Evolutionary conservation across 2,113 vertebrate species (phyloP), one percentile per base, ranked within the genome.

Genomic region (Callaeas wilsoni): DNA sequence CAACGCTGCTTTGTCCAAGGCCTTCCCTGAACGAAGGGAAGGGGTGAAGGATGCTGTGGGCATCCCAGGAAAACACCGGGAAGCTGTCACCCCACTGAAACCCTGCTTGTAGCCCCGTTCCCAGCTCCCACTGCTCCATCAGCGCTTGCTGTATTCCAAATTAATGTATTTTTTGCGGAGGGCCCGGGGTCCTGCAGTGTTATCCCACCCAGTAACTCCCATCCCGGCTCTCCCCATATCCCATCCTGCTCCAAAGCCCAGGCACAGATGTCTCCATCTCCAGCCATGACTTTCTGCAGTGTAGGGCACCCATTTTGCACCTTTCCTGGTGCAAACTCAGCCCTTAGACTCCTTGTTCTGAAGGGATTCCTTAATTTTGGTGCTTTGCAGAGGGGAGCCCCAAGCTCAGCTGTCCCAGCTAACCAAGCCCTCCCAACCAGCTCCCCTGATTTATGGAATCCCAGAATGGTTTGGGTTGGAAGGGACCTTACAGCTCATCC

Each of bases 381-480:
- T 10, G 39, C 30, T 74, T 57, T n/a, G 39, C 49, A 47, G 50
- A 77, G 33, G 4, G 32, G 26, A 63, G 6, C 4, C 39, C 8
- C 69, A 60, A 2, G 41, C 30, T 41, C 52, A 77, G 42, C 63
- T 18, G 6, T 21, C 23, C 47, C 4, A 2, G 12, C 2, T 37
- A 13, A 52, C 11, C 1, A 4, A 50, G 10, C 4, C 2, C 26
- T 21, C 5, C 0, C 6, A 8, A 29, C 6, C 21, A 12, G 2
- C 5, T 55, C 14, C 7, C 33, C 12, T 13, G 12, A 37, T 59
- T 64, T 80, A 32, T 50, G 13, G 68, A 44, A 65, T 65, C 32
- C 3, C 16, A 29, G 33, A 37, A 44, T 27, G 18, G 22, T 57
- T 57, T 89, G 44, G 37, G 10, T 9, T 44, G 37, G 59, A 50